Conservation (phyloP, 64 coral and sea anemone species). For the Porites australiensis region DNA sequence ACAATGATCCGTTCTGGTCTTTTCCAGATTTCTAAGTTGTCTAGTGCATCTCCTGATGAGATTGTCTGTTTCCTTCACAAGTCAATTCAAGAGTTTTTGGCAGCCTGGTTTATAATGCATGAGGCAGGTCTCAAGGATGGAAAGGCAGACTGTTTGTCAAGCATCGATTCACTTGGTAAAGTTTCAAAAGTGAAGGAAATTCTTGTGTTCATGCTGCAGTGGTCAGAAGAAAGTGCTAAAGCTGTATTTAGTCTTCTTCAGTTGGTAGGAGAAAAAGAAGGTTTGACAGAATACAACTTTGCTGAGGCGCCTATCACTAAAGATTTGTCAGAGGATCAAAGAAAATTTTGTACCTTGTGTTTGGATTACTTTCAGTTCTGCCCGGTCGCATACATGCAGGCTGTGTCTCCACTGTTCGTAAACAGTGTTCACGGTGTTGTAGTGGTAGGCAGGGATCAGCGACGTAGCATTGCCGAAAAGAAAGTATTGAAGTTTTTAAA, state of each 20-base stretch:
- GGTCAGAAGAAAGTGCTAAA: too few species aligned
- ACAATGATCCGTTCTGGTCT: constrained; percentile 29
- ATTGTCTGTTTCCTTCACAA: constrained; percentile 54
- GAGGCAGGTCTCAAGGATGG: background rate
- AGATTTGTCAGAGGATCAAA: background rate
- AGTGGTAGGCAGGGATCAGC: too few species aligned
- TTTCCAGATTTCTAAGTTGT: constrained; percentile 34
- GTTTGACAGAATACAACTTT: background rate
- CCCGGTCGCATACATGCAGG: too few species aligned
- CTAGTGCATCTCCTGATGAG: constrained; percentile 24
- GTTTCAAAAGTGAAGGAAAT: too few species aligned
- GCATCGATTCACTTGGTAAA: too few species aligned
- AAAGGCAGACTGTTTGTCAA: too few species aligned
- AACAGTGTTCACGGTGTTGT: too few species aligned
- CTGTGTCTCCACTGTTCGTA: too few species aligned
- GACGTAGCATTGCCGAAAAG: too few species aligned
- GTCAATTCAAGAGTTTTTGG: constrained; percentile 65
- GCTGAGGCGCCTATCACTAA: background rate
- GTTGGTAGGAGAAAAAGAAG: background rate
- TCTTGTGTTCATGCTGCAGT: too few species aligned
- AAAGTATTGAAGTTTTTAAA: background rate
- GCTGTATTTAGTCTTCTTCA: background rate
- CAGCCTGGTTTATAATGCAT: constrained; percentile 42
- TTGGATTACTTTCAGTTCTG: too few species aligned
- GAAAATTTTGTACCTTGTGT: background rate